Base-by-base conservation (phyloP, 53 echinoderm and acorn worm species). In the Holothuria leucospilota region DNA sequence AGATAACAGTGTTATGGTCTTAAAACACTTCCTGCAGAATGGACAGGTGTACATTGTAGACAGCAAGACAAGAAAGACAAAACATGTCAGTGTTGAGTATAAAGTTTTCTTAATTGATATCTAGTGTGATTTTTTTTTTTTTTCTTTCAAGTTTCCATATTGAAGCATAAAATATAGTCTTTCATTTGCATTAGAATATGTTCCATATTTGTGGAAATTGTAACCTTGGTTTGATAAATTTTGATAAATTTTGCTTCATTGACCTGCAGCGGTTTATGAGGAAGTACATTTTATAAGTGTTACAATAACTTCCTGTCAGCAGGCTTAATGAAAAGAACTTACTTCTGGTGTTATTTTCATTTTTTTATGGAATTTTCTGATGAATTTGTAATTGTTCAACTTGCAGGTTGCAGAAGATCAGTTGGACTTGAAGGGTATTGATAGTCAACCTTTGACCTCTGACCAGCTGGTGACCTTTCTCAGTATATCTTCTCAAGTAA, bases 361-460 rank as follows among this genome's bases (percentile, higher is more conserved):
- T 56, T 56, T 52, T 52, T 46, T 46, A 18, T 56, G 56, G 0
- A 56, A 18, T 56, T 56, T 34, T 18, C 15, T 16, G 18, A 56
- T 13, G 18, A 16, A 56, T 16, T 16, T 56, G 5, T 4, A 56
- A 56, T 56, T 56, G 3, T 56, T 16, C 56, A 16, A 18, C 29
- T 62, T 39, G 68, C 86, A 98, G 98, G 93, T 93, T 9, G 90
- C 93, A 69, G 98, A 98, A 61, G 92, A 98, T 86, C 90, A 95
- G 81, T 68, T 98, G 83, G 68, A 93, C 28, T 75, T 95, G 28
- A 88, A 93, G 66, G 93, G 89, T 64, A 86, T 91, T 29, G 90
- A 80, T 46, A 90, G 98, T 75, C 91, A 95, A 85, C 86, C 92
- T 68, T 82, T 95, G 87, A 90, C 85, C 74, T 81, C 88, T 59